These are phyloP conservation scores for Strigamia crassipes DNA, from an alignment of 2,888 invertebrate genomes.

Conservation along the genomic window DNA sequence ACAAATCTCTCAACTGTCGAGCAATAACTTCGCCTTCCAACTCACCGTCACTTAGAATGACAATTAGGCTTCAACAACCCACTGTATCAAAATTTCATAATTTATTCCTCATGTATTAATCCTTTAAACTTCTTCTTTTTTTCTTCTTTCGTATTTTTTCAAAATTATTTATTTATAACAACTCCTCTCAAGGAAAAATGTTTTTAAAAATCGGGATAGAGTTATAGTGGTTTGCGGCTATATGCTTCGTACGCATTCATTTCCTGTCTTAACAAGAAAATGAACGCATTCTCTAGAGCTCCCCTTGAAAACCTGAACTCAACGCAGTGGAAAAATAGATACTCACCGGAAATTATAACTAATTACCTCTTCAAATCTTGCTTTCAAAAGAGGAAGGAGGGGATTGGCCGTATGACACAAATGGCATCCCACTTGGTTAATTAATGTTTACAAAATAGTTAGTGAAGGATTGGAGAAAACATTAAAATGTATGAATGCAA, in stretches of 20 bases:
- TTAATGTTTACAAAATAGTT: slow-evolving; percentile 47
- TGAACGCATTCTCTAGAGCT: slow-evolving; percentile 5
- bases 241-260: slow-evolving; percentile 5
- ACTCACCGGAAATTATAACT: slow-evolving; percentile 43
- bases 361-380: slow-evolving; percentile 47
- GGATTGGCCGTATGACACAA: slow-evolving; percentile 18
- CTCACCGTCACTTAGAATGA: not conserved
- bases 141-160: not conserved
- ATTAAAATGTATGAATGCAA: slow-evolving; percentile 48
- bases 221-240: slow-evolving; percentile 2
- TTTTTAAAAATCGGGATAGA: not conserved
- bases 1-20: not conserved
- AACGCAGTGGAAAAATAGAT: slow-evolving; percentile 14
- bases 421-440: slow-evolving; percentile 41
- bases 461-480: slow-evolving; percentile 47
- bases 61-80: slow-evolving; percentile 1
- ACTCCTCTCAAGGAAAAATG: not conserved
- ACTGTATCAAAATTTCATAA: not conserved
- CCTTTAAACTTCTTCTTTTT: not conserved
- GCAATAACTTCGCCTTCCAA: not conserved
- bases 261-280: slow-evolving; percentile 15
- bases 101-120: not conserved
- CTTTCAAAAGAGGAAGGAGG: slow-evolving; percentile 29
- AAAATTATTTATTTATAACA: not conserved
- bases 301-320: slow-evolving; percentile 3